Evolutionary conservation across 2,113 vertebrate genomes (phyloP), one percentile per base, ranked within the genome.

Genomic region (Hemiprocne comata): DNA sequence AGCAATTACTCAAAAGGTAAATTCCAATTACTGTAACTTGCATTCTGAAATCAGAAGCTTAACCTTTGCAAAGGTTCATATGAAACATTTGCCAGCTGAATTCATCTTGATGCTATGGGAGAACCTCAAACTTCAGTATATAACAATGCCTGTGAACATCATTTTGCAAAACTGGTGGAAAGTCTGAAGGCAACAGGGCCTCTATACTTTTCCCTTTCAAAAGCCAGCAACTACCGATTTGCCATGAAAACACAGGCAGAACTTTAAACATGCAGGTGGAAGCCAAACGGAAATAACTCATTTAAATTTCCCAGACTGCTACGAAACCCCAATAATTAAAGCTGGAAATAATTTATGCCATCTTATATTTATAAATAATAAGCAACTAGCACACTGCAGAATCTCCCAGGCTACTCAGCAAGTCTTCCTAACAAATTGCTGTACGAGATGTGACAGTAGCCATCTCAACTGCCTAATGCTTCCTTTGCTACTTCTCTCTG

Each of bases 31-130:
- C 19, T 50, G 8, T 48, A 83, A 75, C 46, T 70, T 54, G 29
- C 57, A 88, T 75, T 89, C 67, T 84, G 85, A 88, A 97, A 92
- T 74, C 91, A 73, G 38, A 93, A 96, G 54, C 50, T 44, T 81
- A 93, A 89, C 33, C 76, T 96, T 90, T 92, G 24, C 38, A 91
- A 88, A 95, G 42, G 65, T 61, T 95, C 76, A 61, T 26, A 82
- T 28, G 42, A 90, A 87, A 76, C 28, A 57, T 78, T 92, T 85
- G 83, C 33, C 36, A 74, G 36, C 15, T 48, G 31, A 92, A 89
- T 85, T 89, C 79, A 87, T 90, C 54, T 33, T 60, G 54, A 36
- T 8, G 7, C 7, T 50, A 53, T 36, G 40, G 17, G 19, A 61
- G 25, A 88, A 80, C 21, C 21, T 85, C 26, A 73, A 75, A 66